These are phyloP conservation scores for Dicentrarchus labrax DNA, from an alignment of 2,113 vertebrate genomes.

Conservation along the genomic window DNA sequence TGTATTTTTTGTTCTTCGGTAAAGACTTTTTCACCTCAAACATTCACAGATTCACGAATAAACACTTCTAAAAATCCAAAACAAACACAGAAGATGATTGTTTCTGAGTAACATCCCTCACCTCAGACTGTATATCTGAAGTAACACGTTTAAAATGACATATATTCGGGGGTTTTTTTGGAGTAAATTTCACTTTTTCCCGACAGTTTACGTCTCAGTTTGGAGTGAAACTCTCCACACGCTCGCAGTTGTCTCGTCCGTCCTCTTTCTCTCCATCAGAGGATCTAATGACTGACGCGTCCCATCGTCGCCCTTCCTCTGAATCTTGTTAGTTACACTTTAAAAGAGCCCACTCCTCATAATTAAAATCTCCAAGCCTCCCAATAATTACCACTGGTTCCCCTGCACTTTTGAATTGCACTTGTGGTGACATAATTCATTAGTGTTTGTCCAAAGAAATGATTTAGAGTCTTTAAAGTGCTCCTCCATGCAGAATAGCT, in stretches of 20 bases:
- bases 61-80: neutral
- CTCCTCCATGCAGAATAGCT: constrained; percentile 98
- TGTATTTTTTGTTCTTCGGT: neutral
- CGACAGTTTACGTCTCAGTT: neutral
- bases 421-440: constrained; percentile 85
- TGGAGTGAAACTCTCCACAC: neutral
- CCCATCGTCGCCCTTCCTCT: constrained; percentile 21
- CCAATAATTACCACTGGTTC: constrained; percentile 77
- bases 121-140: neutral
- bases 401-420: constrained; percentile 76
- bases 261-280: neutral
- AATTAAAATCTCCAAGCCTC: constrained; percentile 71
- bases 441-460: constrained; percentile 86
- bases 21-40: neutral
- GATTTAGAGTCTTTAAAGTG: constrained; percentile 87
- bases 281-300: constrained; percentile 18
- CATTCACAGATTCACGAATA: neutral
- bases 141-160: neutral
- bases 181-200: neutral
- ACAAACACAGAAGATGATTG: no score
- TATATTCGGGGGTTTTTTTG: neutral
- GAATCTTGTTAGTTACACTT: constrained; percentile 70
- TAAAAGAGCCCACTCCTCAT: constrained; percentile 64
- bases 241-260: neutral
- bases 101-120: neutral